Evolutionary conservation across 2,888 invertebrate genomes (phyloP), one percentile per base, ranked within the genome.

Genomic region (Hyalella azteca): DNA sequence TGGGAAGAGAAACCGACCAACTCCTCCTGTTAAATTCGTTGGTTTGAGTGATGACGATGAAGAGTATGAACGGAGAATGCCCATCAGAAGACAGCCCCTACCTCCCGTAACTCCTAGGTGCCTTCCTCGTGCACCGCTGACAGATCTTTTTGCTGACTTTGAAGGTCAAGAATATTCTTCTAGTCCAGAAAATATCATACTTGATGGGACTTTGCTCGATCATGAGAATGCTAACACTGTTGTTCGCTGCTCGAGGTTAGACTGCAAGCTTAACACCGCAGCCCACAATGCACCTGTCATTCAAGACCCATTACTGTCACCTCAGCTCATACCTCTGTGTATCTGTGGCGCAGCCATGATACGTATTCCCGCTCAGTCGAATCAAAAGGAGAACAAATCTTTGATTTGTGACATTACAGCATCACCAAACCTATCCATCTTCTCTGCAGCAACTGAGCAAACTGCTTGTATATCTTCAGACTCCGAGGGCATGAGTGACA

Each of bases 101-200:
- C 88, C 88, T 77, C 89, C 88, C 79, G 86, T 89, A 78, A 88
- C 84, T 3, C 75, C 79, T 36, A 77, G 82, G 73, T 77, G 78
- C 49, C 78, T 78, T n/a, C 82, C 81, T 75, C 60, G 79, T 54
- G 84, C 84, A 9, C 84, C 89, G 84, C 86, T 89, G 79, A 86
- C 90, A 79, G 89, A 90, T 85, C 88, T 89, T 79, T 87, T 90
- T 78, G 86, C 88, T 86, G 86, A 86, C 86, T 82, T 85, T 41
- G 80, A 81, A 32, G 81, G 81, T 45, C 83, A 81, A 73, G 88
- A 88, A 83, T 86, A 87, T 36, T 87, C 87, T 32, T 88, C 88
- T 82, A 86, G 86, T 29, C 36, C 29, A 4, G 85, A 86, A 5
- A 88, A 88, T 85, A 88, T 88, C 85, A 87, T 87, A 83, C 84